Evolutionary conservation across 2,797 vertebrate genomes (phyloP), one percentile per base, ranked within the genome.

Genomic region (Australoheros facetus): DNA sequence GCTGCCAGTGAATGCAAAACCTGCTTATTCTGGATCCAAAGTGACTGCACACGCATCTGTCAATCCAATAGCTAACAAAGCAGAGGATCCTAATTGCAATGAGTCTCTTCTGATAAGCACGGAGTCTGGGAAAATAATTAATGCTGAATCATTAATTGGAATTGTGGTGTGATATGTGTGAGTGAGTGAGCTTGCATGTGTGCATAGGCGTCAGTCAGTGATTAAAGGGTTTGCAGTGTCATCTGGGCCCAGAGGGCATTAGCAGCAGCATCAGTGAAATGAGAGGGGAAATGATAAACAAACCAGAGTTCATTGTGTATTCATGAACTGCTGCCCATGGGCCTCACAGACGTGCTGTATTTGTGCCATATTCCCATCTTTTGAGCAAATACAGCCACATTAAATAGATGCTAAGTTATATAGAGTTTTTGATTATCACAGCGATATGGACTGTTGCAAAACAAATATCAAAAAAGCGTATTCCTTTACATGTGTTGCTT

Each of bases 151-250:
- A 53, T 80, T 83, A 75, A 90, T 78, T 71, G 85, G 81, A 71
- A 75, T 53, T 28, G 58, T 69, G 21, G 73, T 73, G 28, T 60
- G 72, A 72, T 55, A n/a, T 73, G 85, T 75, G 81, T 3, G 64
- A 70, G 32, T 34, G 32, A 34, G 55, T 51, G 77, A 75, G 80
- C 19, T 37, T 42, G 39, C 14, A 4, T 73, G 51, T n/a, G 60
- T 71, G 71, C 21, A 14, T 23, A 51, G 37, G 56, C 19, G 55
- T 85, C 79, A 53, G 77, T 66, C 34, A 0, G 58, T 85, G 85
- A 89, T 89, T 84, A 89, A 89, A 88, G 78, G 62, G 51, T 83
- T 77, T 86, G 78, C 82, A 60, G 83, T 80, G 88, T 90, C 88
- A 88, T 87, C 39, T 34, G 14, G 73, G 59, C 81, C 84, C 85